phyloP scores from a whole-genome alignment of 2,113 vertebrate species.

The Prunella fulvescens region DNA sequence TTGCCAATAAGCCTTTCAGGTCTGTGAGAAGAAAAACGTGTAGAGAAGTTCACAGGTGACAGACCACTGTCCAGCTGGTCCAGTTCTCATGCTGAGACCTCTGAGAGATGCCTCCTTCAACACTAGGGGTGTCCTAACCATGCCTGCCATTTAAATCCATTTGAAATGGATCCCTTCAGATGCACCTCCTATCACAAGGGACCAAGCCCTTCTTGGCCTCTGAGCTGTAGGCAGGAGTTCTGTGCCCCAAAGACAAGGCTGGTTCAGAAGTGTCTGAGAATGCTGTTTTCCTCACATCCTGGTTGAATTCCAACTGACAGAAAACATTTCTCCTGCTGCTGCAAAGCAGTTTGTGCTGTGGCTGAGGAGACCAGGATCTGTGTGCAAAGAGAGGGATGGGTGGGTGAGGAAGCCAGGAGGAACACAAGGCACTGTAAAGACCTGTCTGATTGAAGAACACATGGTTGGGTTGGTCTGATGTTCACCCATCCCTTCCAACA shows the following conservation, averaged over 20 bases:
- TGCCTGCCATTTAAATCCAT: not conserved
- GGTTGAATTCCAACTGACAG: not conserved
- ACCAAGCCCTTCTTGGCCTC: not conserved
- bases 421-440: not conserved
- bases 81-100: not conserved
- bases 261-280: not conserved
- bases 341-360: fast-evolving
- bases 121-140: not conserved
- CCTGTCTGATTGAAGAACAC: not conserved
- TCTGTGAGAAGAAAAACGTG: not conserved
- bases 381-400: not conserved
- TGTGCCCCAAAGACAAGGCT: not conserved
- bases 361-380: not conserved
- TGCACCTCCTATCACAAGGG: not conserved
- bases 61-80: not conserved
- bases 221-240: not conserved
- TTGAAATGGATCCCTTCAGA: not conserved
- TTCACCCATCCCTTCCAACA: not conserved
- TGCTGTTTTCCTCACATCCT: not conserved
- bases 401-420: not conserved
- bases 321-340: not conserved
- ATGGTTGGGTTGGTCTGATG: not conserved
- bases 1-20: not conserved
- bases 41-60: not conserved
- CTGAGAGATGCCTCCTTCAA: not conserved